Evolutionary conservation across 2,888 invertebrate species (phyloP), one percentile per base, ranked within the genome.

Genomic region (Hirtodrosophila duncani): DNA sequence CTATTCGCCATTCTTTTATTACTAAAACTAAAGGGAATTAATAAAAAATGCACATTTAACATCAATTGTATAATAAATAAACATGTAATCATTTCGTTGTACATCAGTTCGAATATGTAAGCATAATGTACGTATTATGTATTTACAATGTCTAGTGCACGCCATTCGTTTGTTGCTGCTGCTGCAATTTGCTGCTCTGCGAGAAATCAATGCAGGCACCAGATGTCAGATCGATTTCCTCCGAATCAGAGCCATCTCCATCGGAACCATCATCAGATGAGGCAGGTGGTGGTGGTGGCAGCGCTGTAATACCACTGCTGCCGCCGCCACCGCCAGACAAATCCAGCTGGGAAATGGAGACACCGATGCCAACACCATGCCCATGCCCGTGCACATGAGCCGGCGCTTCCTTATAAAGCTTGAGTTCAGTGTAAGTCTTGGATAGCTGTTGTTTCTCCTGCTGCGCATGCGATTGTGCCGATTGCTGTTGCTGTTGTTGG

Each of bases 121-220:
- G n/a, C n/a, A n/a, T n/a, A n/a, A n/a, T 8, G 26, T 27, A 48
- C 26, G 33, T 27, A n/a, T 33, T 21, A 17, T 21, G 18, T 11
- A 3, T 23, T 9, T 21, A 27, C 2, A 8, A 6, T 24, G 14
- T 24, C 34, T 58, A 58, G 8, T 58, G 51, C 7, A 56, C 61
- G n/a, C 60, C 61, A 27, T 56, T 61, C 11, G 61, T 13, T 10
- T 39, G 36, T 10, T 53, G 48, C 17, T 53, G 34, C 5, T 64
- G 65, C 23, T 80, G 75, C 33, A 75, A 57, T 51, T 85, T 86
- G 59, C 80, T 84, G 65, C 78, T 86, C 58, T 84, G 84, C 3
- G 87, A 87, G 59, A 86, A 87, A 67, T 87, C 87, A 60, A 87
- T 86, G 71, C 87, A 87, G 46, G 86, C 78, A 26, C 86, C 86